phyloP scores from a whole-genome alignment of 2,113 vertebrate genomes.

The Perca fluviatilis region DNA sequence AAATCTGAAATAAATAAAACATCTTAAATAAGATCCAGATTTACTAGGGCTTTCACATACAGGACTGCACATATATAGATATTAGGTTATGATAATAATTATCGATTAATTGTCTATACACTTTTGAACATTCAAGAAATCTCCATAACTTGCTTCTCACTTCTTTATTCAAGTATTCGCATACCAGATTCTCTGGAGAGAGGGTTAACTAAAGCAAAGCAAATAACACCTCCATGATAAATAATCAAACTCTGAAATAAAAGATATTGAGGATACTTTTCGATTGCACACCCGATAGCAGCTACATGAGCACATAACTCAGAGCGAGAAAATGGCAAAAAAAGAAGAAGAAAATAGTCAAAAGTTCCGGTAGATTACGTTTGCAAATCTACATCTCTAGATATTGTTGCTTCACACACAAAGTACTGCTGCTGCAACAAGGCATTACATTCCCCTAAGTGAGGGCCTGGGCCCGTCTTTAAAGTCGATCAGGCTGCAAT shows the following conservation, averaged over 20 bases:
- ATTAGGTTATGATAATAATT: conserved; percentile 84
- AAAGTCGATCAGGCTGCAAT: conserved; percentile 61
- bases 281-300: conserved; percentile 90
- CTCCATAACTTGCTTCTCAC: conserved; percentile 61
- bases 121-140: conserved; percentile 82
- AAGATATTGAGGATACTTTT: conserved; percentile 59
- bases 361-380: conserved; percentile 85
- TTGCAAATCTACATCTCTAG: conserved; percentile 87
- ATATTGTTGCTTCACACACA: conserved; percentile 82
- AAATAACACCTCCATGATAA: conserved; percentile 80
- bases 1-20: conserved; percentile 74
- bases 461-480: conserved; percentile 70
- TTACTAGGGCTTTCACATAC: conserved; percentile 85
- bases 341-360: conserved; percentile 18
- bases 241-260: conserved; percentile 85
- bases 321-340: conserved; percentile 65
- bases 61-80: conserved; percentile 85
- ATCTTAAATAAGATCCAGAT: conserved; percentile 76
- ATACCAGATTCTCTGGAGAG: conserved; percentile 82
- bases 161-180: conserved; percentile 85
- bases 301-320: conserved; percentile 91
- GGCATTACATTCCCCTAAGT: conserved; percentile 82
- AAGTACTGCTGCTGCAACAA: conserved; percentile 80
- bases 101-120: conserved; percentile 83
- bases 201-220: conserved; percentile 74